These are phyloP conservation scores for Chymomyza caudatula DNA, from an alignment of 2,888 invertebrate genomes.

Conservation along the genomic window DNA sequence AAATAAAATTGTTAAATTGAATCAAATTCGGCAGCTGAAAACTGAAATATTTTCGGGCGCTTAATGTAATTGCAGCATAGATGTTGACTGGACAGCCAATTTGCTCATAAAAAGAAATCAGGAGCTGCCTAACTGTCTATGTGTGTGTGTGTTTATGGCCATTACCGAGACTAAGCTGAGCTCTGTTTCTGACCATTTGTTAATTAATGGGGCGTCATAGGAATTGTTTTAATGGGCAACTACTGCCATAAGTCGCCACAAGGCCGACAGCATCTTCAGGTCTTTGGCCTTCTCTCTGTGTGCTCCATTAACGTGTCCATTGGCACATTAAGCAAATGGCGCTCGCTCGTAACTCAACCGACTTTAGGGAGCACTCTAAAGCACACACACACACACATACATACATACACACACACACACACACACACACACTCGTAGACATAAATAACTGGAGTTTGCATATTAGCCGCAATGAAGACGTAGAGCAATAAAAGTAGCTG, in stretches of 20 bases:
- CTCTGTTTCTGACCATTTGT: not conserved
- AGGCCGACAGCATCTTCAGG: not conserved
- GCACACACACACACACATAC: too few relatives aligned
- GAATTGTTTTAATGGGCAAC: conserved; percentile 44
- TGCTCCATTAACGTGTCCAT: conserved; percentile 43
- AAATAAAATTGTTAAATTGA: conserved; percentile 72
- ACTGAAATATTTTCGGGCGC: conserved; percentile 62
- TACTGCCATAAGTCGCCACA: conserved; percentile 20
- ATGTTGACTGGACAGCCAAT: conserved; percentile 42
- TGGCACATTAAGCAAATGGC: conserved; percentile 43
- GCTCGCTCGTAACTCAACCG: not conserved
- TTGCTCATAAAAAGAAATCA: conserved; percentile 15
- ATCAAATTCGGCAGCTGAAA: conserved; percentile 65
- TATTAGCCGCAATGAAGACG: not conserved
- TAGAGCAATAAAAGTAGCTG: not conserved
- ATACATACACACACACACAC: too few relatives aligned
- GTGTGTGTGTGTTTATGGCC: not conserved
- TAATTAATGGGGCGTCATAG: conserved; percentile 5
- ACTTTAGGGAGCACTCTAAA: not conserved
- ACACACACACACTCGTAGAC: not conserved
- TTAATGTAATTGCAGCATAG: conserved; percentile 61
- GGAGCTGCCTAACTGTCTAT: not conserved
- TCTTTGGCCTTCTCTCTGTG: conserved; percentile 23
- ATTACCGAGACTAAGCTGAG: not conserved
- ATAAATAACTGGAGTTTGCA: not conserved